These are phyloP conservation scores for Labrus mixtus DNA, from an alignment of 2,113 vertebrate species.

Conservation along the genomic window DNA sequence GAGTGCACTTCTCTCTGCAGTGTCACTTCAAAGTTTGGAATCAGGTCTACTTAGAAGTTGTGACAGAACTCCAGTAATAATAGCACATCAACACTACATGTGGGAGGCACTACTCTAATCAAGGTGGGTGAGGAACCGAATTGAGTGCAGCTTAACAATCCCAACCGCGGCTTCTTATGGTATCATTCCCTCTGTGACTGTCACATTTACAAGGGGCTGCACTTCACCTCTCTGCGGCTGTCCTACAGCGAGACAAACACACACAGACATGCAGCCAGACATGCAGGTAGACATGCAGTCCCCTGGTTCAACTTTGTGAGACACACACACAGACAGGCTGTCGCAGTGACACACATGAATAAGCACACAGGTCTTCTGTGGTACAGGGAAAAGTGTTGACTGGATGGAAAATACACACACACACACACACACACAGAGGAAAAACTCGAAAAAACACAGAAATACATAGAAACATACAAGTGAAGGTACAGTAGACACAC, in stretches of 20 bases:
- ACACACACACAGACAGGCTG: conserved; percentile 2
- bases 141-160: conserved; percentile 53
- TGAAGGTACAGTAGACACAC: conserved; percentile 1
- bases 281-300: conserved; percentile 1
- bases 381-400: background rate
- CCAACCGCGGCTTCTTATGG: conserved; percentile 43
- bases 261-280: conserved; percentile 10
- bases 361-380: background rate
- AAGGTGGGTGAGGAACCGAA: conserved; percentile 43
- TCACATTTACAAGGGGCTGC: conserved; percentile 73
- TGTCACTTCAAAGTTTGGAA: conserved; percentile 21
- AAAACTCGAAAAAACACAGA: background rate
- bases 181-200: conserved; percentile 62
- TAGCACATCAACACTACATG: background rate
- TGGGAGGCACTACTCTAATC: conserved; percentile 30
- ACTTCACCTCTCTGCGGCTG: background rate
- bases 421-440: background rate
- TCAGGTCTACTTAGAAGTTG: conserved; percentile 11
- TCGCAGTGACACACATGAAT: background rate
- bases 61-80: background rate
- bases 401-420: background rate
- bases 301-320: conserved; percentile 21
- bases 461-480: conserved; percentile 2
- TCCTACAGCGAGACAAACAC: background rate
- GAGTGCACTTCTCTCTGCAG: background rate